Base-by-base conservation (phyloP, 2,113 vertebrate genomes). In the Lota lota region DNA sequence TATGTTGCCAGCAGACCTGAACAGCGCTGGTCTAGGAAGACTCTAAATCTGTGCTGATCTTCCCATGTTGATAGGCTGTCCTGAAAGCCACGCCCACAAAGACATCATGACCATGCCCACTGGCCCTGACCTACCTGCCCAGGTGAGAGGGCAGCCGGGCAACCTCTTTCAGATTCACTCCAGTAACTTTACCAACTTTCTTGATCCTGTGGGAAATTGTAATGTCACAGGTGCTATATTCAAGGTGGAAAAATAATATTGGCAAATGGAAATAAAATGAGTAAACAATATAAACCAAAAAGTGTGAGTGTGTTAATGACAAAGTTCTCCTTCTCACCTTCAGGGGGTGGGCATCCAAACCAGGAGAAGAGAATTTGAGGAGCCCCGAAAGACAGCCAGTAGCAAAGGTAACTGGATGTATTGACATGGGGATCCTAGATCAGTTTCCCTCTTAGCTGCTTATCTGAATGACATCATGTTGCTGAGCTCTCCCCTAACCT, bases 11-110 rank as follows among this genome's bases (percentile, higher is more conserved):
- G 75, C 79, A 95, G 94, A 95, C 1, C 95, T 95, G 94, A 93
- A 87, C 89, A 92, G 79, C 61, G 72, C 69, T 64, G 77, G 82
- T 33, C 82, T 89, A 93, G 92, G 89, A 92, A 93, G 93, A 94
- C 93, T 85, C 92, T 98, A 90, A 95, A 96, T 94, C 89, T 97
- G 94, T 80, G 87, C 93, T 88, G 79, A 93, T 83, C 91, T 83
- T 88, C 92, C 93, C 78, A 88, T 93, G 90, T 91, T 95, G 92
- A 90, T 93, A 92, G 94, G 94, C 92, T 88, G 88, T 64, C 77
- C 92, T 40, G 94, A 95, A 87, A 93, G 86, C 78, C 91, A 90
- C 88, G 87, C 91, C 72, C 86, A 92, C 73, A 83, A 33, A 83
- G 83, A 73, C 60, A 1, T 90, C 53, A 88, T 86, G 56, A 83